These are phyloP conservation scores for Brachionus calyciflorus DNA, from an alignment of 1,140 invertebrate species.

Conservation along the genomic window DNA sequence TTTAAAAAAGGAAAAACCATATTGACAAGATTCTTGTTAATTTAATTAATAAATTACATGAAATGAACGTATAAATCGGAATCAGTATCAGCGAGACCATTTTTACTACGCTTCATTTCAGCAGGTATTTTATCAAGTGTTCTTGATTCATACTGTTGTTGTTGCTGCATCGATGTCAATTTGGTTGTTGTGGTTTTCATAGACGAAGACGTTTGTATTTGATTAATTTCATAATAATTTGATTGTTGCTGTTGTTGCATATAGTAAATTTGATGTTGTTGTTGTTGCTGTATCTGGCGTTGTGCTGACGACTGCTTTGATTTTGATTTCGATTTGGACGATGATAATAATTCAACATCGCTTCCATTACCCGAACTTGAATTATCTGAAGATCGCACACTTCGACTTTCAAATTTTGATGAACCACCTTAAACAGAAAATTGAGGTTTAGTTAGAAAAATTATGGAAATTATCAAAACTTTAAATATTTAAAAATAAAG, in stretches of 20 bases:
- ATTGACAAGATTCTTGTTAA: background rate
- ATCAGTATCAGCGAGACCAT: background rate
- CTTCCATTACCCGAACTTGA: slow-evolving; percentile 33
- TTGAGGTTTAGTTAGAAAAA: background rate
- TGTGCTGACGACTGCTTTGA: background rate
- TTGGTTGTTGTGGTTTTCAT: slow-evolving; percentile 25
- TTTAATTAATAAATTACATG: slow-evolving; percentile 23
- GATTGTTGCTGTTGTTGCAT: slow-evolving; percentile 5
- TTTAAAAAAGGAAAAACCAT: too few relatives aligned
- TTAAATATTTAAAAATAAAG: background rate
- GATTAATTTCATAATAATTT: slow-evolving; percentile 24
- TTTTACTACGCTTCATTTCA: slow-evolving; percentile 11
- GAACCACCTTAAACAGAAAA: background rate
- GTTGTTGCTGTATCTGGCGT: slow-evolving; percentile 26
- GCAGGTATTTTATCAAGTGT: slow-evolving; percentile 13
- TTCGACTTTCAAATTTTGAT: slow-evolving; percentile 9
- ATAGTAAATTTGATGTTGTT: background rate
- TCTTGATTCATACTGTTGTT: background rate
- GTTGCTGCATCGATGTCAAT: background rate
- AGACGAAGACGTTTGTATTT: background rate
- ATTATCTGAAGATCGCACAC: slow-evolving; percentile 27
- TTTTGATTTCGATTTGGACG: slow-evolving; percentile 17
- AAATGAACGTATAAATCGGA: background rate
- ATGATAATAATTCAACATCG: slow-evolving; percentile 21
- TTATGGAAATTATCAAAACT: background rate